Conservation (phyloP, 2,113 vertebrate species). For the Arenaria interpres region DNA sequence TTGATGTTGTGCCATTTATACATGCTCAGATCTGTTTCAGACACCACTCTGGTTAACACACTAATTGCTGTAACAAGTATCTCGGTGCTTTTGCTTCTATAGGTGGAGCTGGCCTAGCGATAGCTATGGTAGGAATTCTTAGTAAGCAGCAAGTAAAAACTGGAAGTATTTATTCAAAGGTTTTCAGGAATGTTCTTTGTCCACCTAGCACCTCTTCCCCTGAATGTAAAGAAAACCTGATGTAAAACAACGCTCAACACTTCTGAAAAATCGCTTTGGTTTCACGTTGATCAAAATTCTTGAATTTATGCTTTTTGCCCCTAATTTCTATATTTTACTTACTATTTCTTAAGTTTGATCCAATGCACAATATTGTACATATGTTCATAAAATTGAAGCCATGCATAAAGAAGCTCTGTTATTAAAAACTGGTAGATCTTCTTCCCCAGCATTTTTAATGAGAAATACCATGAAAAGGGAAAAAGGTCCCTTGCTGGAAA, state of each 20-base stretch:
- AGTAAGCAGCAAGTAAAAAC: conserved; percentile 63
- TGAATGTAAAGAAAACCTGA: neutral
- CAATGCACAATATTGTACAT: neutral
- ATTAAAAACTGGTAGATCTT: neutral
- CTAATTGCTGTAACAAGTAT: conserved; percentile 50
- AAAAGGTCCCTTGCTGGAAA: neutral
- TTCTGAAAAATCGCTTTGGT: neutral
- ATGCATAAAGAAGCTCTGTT: neutral
- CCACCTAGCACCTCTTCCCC: neutral
- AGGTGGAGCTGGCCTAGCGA: conserved; percentile 24
- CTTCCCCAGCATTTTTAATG: neutral
- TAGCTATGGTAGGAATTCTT: conserved; percentile 62
- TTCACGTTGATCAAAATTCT: neutral
- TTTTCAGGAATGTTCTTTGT: conserved; percentile 62
- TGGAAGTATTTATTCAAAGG: conserved; percentile 48
- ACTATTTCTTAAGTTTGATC: neutral
- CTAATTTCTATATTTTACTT: neutral
- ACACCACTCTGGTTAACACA: conserved; percentile 50
- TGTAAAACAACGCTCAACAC: neutral
- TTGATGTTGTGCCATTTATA: conserved; percentile 59
- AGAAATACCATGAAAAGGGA: neutral
- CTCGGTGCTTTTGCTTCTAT: neutral
- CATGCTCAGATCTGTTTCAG: conserved; percentile 57
- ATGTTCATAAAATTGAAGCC: neutral
- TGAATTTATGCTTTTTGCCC: neutral